These are phyloP conservation scores for Actias luna DNA, from an alignment of 2,888 invertebrate genomes.

Conservation along the genomic window DNA sequence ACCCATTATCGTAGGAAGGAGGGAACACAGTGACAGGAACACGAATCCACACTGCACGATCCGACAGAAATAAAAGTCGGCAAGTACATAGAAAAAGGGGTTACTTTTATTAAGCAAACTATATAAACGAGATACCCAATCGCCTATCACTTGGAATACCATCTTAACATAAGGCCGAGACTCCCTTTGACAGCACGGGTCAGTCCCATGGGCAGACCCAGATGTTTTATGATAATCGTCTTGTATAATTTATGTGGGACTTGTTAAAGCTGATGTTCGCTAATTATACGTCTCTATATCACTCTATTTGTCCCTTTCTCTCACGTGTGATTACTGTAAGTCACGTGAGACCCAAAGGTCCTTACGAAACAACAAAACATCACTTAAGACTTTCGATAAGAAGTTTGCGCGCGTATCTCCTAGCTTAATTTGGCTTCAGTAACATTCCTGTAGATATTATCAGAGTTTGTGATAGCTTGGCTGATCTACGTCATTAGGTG, in stretches of 20 bases:
- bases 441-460: too few relatives aligned
- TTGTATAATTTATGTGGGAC: conserved; percentile 55
- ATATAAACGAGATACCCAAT: background rate
- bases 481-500: too few relatives aligned
- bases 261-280: conserved; percentile 44
- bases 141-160: conserved; percentile 23
- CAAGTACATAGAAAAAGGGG: background rate
- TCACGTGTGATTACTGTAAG: background rate
- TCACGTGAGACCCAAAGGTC: background rate
- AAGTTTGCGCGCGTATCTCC: too few relatives aligned
- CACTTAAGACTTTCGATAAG: background rate
- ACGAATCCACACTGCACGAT: too few relatives aligned
- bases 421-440: too few relatives aligned
- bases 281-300: conserved; percentile 29
- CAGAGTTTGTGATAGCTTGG: too few relatives aligned
- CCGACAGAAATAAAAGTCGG: too few relatives aligned
- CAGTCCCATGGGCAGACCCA: conserved; percentile 50
- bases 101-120: background rate
- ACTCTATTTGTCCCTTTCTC: background rate
- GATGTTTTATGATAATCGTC: conserved; percentile 66
- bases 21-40: too few relatives aligned
- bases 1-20: too few relatives aligned
- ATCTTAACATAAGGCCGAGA: conserved; percentile 35
- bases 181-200: conserved; percentile 54
- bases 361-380: background rate